Base-by-base conservation (phyloP, 1,140 invertebrate genomes). In the Ceratina japonica region DNA sequence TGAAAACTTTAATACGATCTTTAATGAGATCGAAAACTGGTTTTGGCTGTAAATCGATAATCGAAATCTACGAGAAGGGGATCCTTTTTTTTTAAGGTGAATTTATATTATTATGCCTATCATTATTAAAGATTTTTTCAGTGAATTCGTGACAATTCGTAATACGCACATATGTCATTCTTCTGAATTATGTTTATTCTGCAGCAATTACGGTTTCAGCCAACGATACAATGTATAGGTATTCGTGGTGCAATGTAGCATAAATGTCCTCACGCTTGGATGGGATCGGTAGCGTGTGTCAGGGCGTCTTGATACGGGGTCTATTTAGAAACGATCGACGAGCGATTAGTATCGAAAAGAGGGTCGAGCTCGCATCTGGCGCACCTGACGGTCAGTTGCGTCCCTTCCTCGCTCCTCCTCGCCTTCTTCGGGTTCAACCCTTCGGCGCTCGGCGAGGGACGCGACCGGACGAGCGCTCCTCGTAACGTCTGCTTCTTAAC, bases 401-500 rank as follows among this genome's bases (percentile, higher is more conserved):
- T 85, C 71, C 84, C 78, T 86, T 84, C 82, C 82, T 87, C 68
- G 65, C 69, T 80, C 59, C 59, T 80, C 79, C 62, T 72, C 51
- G n/a, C 72, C 69, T 66, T 76, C 82, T 76, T 73, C 27, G 27
- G 2, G 27, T 87, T 79, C 79, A 74, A 90, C 87, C 88, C 87
- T 86, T 87, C 83, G 68, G 24, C 79, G 24, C 79, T 31, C 27
- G 27, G 4, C 27, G 27, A 31, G 72, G 69, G 85, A 88, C 75
- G 83, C 87, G 82, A 58, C 82, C 76, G 69, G 71, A 76, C 81
- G 83, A 90, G 81, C 85, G 82, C 87, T 81, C 84, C 86, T 88
- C 83, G 84, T 89, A 92, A 92, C 91, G 90, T 92, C 88, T 90
- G 90, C 84, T 92, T 86, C 87, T 90, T 92, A 92, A 92, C 90